Evolutionary conservation across 2,797 vertebrate species (phyloP).

Genomic region (Sparus aurata): DNA sequence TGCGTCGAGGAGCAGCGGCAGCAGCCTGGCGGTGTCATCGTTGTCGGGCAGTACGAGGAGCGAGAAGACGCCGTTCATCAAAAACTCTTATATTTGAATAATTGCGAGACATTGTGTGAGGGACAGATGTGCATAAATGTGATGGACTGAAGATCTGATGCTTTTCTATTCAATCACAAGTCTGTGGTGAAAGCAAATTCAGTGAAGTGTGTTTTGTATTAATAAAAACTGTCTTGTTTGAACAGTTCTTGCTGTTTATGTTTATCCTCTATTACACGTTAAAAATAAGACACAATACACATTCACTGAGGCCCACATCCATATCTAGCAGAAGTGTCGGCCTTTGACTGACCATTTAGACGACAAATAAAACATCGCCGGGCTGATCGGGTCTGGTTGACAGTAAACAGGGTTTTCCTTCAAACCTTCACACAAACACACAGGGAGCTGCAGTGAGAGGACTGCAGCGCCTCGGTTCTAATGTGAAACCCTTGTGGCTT

Average conservation of each 20-base stretch:
- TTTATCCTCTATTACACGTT: neutral
- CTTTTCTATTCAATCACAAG: neutral
- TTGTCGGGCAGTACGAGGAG: slow-evolving; percentile 44
- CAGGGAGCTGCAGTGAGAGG: neutral
- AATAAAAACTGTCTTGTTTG: slow-evolving; percentile 3
- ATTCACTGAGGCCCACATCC: neutral
- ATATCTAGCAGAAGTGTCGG: neutral
- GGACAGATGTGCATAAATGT: neutral
- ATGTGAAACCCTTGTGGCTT: neutral
- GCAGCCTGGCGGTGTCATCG: slow-evolving; percentile 57
- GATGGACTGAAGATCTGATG: neutral
- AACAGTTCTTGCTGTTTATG: neutral
- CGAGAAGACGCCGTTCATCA: slow-evolving; percentile 49
- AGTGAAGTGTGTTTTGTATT: slow-evolving; percentile 4
- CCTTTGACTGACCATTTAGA: slow-evolving; percentile 15
- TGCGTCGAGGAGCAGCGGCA: slow-evolving; percentile 26
- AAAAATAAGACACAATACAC: neutral
- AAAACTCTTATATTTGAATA: slow-evolving; percentile 80
- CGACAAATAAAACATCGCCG: slow-evolving; percentile 12
- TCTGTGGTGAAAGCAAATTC: neutral
- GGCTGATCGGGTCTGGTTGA: slow-evolving; percentile 27
- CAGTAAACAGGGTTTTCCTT: slow-evolving; percentile 55
- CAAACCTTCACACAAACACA: neutral
- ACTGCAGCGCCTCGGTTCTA: neutral
- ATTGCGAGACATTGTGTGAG: neutral